Evolutionary conservation across 1,140 invertebrate genomes (phyloP), one percentile per base, ranked within the genome.

Genomic region (Drosophila tani): DNA sequence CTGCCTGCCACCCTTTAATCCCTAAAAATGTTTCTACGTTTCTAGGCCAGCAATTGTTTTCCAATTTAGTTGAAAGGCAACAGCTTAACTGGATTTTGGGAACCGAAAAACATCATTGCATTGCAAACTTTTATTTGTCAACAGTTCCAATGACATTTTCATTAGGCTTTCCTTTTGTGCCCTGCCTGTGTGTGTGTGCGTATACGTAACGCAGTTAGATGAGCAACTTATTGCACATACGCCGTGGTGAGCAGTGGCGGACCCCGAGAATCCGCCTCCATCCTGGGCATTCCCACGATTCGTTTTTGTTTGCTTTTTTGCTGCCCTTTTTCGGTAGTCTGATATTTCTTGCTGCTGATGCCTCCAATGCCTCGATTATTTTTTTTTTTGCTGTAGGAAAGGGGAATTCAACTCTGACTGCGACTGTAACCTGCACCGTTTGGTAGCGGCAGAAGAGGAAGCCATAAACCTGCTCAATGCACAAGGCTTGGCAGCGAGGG

Each of bases 391-490:
- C 17, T 21, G 35, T 46, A 3, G 17, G 11, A 9, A 6, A n/a
- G 17, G 12, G 62, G 60, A 47, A 45, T 51, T 43, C 38, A 64
- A 40, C 27, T 73, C 68, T 73, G 69, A 49, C 43, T 73, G 69
- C 66, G 50, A 59, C 75, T 68, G 71, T 75, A 58, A 75, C 60
- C 49, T 45, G 38, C 60, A 65, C 60, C 45, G 58, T 60, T 51
- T 51, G 58, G 35, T 35, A 67, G 27, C 14, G 41, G 29, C 32
- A 60, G 29, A 58, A 27, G 56, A 40, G 71, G 49, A 73, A 73
- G 79, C 67, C 49, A 49, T 66, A 79, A 82, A 53, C 75, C 68
- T 55, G 65, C 65, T 76, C 45, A 81, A 58, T 71, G 56, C 49
- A 56, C 41, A 51, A 32, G 43, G 65, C 56, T 66, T 76, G 17